These are phyloP conservation scores for Plestiodon gilberti DNA, from an alignment of 2,113 vertebrate genomes.

Conservation along the genomic window DNA sequence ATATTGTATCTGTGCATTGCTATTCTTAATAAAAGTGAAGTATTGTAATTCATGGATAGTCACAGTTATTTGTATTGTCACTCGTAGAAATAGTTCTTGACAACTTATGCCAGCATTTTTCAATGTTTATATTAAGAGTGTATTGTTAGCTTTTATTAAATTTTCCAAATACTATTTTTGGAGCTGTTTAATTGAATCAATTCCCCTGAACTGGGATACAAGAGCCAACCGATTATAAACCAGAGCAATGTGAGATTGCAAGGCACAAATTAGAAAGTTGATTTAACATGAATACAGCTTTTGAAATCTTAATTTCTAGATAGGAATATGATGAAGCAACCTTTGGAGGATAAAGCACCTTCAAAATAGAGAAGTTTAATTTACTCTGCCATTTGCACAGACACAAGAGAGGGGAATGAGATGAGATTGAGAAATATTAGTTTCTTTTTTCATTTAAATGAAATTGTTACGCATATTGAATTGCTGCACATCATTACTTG, in stretches of 20 bases:
- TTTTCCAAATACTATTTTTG: conserved; percentile 68
- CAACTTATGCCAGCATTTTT: conserved; percentile 56
- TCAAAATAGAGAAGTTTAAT: conserved; percentile 39
- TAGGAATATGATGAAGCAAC: conserved; percentile 48
- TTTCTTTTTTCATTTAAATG: conserved; percentile 47
- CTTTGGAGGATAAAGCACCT: conserved; percentile 53
- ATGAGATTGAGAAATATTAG: conserved; percentile 36
- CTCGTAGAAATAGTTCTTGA: conserved; percentile 54
- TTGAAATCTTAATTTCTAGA: conserved; percentile 60
- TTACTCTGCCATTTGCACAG: conserved; percentile 47
- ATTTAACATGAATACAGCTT: conserved; percentile 59
- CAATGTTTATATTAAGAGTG: background rate
- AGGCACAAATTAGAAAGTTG: conserved; percentile 39
- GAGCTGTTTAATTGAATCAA: conserved; percentile 59
- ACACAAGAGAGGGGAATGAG: background rate
- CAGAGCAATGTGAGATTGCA: conserved; percentile 59
- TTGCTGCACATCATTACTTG: conserved; percentile 30
- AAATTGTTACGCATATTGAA: conserved; percentile 25
- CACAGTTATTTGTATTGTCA: conserved; percentile 13
- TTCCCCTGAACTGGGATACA: conserved; percentile 54
- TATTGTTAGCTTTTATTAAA: conserved; percentile 41
- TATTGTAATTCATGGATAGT: background rate
- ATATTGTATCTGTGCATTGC: background rate
- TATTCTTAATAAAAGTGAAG: background rate
- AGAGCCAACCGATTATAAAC: conserved; percentile 60